These are phyloP conservation scores for Lycophotia porphyrea DNA, from an alignment of 2,888 invertebrate genomes.

Conservation along the genomic window DNA sequence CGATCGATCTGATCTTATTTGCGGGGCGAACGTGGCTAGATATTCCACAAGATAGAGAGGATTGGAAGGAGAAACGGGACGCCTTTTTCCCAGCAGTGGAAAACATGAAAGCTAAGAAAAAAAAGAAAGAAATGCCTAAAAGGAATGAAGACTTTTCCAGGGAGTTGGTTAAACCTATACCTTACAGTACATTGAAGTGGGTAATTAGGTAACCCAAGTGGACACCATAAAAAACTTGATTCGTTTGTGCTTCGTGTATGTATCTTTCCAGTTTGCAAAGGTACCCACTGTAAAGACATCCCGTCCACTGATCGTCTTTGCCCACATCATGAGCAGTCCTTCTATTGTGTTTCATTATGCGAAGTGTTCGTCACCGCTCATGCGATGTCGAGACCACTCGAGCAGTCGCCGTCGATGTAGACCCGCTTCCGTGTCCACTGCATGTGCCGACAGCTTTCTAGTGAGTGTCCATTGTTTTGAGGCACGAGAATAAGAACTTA, in stretches of 20 bases:
- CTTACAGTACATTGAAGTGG: too few species aligned
- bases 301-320: conserved; percentile 15
- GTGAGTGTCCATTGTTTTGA: conserved; percentile 64
- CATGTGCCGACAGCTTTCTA: conserved; percentile 68
- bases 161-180: neutral
- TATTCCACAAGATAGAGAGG: too few species aligned
- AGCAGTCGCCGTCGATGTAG: conserved; percentile 59
- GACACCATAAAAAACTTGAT: neutral
- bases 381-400: conserved; percentile 64
- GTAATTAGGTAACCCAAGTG: neutral
- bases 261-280: neutral
- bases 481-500: neutral
- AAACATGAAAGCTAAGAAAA: too few species aligned
- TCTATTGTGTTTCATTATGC: conserved; percentile 50
- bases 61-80: too few species aligned
- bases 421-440: conserved; percentile 72
- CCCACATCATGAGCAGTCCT: conserved; percentile 53
- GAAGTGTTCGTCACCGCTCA: conserved; percentile 56
- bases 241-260: neutral
- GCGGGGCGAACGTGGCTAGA: too few species aligned
- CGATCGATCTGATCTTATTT: too few species aligned
- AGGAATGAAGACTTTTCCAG: neutral
- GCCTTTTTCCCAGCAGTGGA: too few species aligned
- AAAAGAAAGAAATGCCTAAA: too few species aligned
- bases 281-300: neutral